phyloP scores from a whole-genome alignment of 2,888 invertebrate genomes.

The Melikaiella ostensackeni region DNA sequence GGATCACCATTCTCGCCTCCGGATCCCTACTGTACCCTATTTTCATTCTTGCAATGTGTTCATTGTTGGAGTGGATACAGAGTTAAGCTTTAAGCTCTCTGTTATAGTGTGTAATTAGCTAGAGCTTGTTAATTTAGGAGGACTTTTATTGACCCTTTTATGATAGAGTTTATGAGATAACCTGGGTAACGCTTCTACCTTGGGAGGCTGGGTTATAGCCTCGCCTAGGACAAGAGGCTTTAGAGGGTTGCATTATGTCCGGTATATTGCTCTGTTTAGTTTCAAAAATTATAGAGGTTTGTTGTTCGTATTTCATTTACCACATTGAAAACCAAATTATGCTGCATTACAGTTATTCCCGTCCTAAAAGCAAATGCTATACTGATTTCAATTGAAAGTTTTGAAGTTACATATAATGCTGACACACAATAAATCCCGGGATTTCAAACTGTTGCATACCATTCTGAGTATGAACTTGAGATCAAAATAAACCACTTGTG shows the following conservation, averaged over 20 bases:
- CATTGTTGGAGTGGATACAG: background rate
- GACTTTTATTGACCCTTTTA: conserved; percentile 12
- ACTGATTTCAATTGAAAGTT: too few relatives aligned
- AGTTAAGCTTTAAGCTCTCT: background rate
- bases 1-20: conserved; percentile 3
- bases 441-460: too few relatives aligned
- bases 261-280: background rate
- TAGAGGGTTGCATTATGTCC: background rate
- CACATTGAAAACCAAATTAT: background rate
- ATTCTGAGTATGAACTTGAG: too few relatives aligned
- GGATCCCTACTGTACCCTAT: conserved; percentile 12
- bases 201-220: background rate
- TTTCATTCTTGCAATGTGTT: conserved; percentile 7
- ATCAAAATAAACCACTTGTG: too few relatives aligned
- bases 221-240: conserved; percentile 7
- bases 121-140: background rate
- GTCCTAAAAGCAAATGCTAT: too few relatives aligned
- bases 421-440: too few relatives aligned
- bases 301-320: background rate
- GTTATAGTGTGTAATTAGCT: background rate
- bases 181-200: background rate
- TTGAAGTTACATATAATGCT: too few relatives aligned
- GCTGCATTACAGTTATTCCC: too few relatives aligned
- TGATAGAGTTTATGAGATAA: conserved; percentile 9
- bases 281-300: background rate